Evolutionary conservation across 2,888 invertebrate species (phyloP), one percentile per base, ranked within the genome.

Genomic region (Synergus laeviventris): DNA sequence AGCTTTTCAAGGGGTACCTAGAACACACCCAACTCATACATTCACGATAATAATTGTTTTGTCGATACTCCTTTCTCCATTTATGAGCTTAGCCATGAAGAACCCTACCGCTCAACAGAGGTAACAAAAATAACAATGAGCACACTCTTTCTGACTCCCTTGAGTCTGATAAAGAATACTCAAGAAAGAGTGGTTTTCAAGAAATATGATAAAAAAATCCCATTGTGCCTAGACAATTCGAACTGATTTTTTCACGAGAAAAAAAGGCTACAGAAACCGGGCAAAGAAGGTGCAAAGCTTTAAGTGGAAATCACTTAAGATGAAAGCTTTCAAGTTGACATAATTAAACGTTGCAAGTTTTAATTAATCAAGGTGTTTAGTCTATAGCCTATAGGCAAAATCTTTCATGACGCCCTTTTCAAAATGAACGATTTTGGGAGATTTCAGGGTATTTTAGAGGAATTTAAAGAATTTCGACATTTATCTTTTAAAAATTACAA

Each of bases 31-130:
- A 64, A 64, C 42, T 64, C 64, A 64, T 64, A 64, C 64, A 64
- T 64, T 64, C 42, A 64, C 39, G 66, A 66, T 66, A 66, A 66
- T 66, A 66, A 66, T 66, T 66, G 66, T 66, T 66, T 66, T 66
- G 66, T 66, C 66, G 45, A 66, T 66, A 66, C 24, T 66, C 66
- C 21, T 66, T 66, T 66, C 66, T 45, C 24, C 66, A 45, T 66
- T 66, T 66, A 66, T 66, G 66, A 66, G 45, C 66, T 66, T 45
- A 66, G 66, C 66, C 66, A 66, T 42, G 64, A 42, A 66, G 42
- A 66, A 45, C 18, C 38, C 18, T 62, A 39, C 12, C 62, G n/a
- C 64, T 66, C 64, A 66, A 66, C 45, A 31, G 16, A 66, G 42
- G 42, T 45, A 42, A 16, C 14, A 66, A 66, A 66, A 66, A 66